A percentile compares a stretch with the other conserved stretches of the same genome.
Conservation (phyloP, 2,797 vertebrate species). For the Hoplostethus atlanticus region DNA sequence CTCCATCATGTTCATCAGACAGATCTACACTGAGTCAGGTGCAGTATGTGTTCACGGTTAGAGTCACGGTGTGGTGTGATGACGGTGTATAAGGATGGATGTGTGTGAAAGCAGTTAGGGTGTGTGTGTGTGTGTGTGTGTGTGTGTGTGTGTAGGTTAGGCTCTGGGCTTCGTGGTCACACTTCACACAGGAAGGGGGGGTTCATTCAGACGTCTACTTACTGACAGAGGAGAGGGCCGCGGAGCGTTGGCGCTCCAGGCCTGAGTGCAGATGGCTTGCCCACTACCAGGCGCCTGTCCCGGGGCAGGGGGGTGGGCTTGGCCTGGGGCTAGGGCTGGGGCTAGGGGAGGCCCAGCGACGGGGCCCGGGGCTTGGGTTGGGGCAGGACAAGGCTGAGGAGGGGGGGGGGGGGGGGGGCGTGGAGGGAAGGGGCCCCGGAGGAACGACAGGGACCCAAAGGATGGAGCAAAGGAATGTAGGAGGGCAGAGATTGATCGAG, state of each 20-base stretch:
- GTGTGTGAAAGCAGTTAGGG: background rate
- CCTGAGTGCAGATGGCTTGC: constrained; percentile 79
- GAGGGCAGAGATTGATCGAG: constrained; percentile 37
- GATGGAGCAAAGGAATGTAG: constrained; percentile 54
- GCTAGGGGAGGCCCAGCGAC: constrained; percentile 61
- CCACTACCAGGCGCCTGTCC: constrained; percentile 74
- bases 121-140: constrained; percentile 6
- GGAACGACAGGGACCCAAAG: constrained; percentile 27
- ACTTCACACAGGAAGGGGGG: constrained; percentile 71
- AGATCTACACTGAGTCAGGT: too few species aligned
- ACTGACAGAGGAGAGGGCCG: constrained; percentile 84
- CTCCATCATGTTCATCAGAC: too few species aligned
- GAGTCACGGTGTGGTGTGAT: too few species aligned
- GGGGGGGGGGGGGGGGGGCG: constrained; percentile 15
- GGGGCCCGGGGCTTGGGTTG: constrained; percentile 67
- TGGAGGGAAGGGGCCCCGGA: constrained; percentile 29
- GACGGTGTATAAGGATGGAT: background rate
- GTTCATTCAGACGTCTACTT: constrained; percentile 83
- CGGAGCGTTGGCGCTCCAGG: constrained; percentile 82
- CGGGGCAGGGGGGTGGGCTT: constrained; percentile 72
- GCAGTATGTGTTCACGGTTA: background rate
- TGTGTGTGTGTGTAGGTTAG: constrained; percentile 32
- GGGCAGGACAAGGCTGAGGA: constrained; percentile 64
- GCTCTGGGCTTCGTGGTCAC: constrained; percentile 59
- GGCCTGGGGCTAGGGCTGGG: constrained; percentile 44